Conservation (phyloP, 2,888 invertebrate species). For the Scrobipalpa atriplicella region DNA sequence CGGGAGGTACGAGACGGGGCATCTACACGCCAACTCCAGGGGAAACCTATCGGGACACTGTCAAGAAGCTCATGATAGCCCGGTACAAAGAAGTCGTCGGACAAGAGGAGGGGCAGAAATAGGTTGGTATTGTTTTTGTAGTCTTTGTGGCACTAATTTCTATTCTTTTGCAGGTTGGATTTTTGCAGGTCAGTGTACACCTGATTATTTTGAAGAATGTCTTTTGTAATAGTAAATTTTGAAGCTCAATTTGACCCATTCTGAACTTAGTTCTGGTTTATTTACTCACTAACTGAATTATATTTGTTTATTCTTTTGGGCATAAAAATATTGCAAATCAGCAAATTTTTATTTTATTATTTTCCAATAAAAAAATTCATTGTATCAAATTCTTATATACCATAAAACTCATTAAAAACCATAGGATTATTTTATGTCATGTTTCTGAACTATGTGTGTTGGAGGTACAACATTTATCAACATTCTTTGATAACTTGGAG, state of each 20-base stretch:
- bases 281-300: background rate
- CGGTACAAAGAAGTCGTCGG: conserved; percentile 92
- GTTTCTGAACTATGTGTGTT: too few relatives aligned
- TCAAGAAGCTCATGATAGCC: conserved; percentile 94
- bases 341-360: too few relatives aligned
- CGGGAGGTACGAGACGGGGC: conserved; percentile 88
- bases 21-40: conserved; percentile 91
- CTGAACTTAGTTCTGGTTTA: background rate
- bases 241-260: background rate
- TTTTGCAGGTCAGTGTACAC: conserved; percentile 56
- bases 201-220: conserved; percentile 6
- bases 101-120: conserved; percentile 73
- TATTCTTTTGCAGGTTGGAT: conserved; percentile 49
- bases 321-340: too few relatives aligned
- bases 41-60: conserved; percentile 94
- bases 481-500: conserved; percentile 8
- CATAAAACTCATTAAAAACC: too few relatives aligned
- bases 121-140: conserved; percentile 61
- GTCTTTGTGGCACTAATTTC: conserved; percentile 50
- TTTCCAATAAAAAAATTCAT: too few relatives aligned
- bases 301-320: too few relatives aligned
- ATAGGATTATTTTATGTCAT: too few relatives aligned
- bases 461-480: background rate
- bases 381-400: too few relatives aligned
- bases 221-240: background rate